Percentiles rank a stretch among this genome's conserved stretches.
Conservation (phyloP, 2,888 invertebrate genomes). For the Synergus japonicus region DNA sequence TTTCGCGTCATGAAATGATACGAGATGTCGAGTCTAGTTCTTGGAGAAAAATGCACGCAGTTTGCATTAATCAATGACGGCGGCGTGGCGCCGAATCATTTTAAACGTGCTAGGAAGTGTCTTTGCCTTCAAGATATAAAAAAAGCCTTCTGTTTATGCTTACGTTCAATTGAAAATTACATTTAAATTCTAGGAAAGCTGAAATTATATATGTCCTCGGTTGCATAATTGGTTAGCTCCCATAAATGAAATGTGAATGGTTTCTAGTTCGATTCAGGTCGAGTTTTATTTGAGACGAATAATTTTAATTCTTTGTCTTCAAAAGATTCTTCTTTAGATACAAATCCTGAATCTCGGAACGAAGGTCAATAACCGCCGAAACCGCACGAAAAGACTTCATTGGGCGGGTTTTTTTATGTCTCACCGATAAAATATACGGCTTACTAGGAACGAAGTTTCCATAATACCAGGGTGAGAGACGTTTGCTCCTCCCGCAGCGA, state of each 20-base stretch:
- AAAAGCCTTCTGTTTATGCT: not conserved
- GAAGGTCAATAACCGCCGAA: conserved; percentile 24
- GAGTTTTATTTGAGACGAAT: too few species aligned
- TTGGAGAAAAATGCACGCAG: not conserved
- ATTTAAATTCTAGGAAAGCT: not conserved
- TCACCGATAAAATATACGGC: conserved; percentile 19
- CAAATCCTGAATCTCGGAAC: not conserved
- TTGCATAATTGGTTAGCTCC: too few species aligned
- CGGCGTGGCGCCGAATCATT: conserved; percentile 20
- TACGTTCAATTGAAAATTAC: not conserved
- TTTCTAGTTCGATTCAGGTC: too few species aligned
- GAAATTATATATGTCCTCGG: not conserved
- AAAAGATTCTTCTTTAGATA: not conserved
- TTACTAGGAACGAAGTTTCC: conserved; percentile 7
- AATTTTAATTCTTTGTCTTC: not conserved
- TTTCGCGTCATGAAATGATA: conserved; percentile 31
- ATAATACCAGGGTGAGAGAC: conserved; percentile 25
- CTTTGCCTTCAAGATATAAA: not conserved
- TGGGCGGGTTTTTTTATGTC: conserved; percentile 20
- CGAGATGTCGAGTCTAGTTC: conserved; percentile 26
- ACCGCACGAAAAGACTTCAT: conserved; percentile 1
- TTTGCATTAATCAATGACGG: conserved; percentile 30
- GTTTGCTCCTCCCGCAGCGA: conserved; percentile 25
- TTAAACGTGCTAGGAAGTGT: not conserved
- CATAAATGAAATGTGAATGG: too few species aligned